Base-by-base conservation (phyloP, 2,113 vertebrate genomes). In the Embiotoca jacksoni region DNA sequence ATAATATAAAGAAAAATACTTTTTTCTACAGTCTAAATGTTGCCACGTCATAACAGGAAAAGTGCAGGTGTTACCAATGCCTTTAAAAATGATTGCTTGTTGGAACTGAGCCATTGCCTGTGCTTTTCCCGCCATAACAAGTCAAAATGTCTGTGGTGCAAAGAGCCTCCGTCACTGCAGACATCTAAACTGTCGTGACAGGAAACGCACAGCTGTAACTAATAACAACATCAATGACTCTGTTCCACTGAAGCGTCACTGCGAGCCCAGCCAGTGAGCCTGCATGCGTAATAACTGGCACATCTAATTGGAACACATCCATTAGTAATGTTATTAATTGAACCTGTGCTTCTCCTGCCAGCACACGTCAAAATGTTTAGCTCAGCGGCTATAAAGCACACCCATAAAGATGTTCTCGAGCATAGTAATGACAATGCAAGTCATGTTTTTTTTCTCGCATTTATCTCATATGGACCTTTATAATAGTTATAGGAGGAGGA, bases 121-220 rank as follows among this genome's bases (percentile, higher is more conserved):
- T 49, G 46, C 46, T 49, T 14, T 14, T 49, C 11, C 46, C 14
- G 46, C 7, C 5, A n/a, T n/a, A 14, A 52, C 4, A n/a, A 52
- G 49, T 52, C 49, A 52, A 52, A 16, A 6, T 52, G 6, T 52
- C 49, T 52, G 6, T 3, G 0, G n/a, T 52, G 23, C 5, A 52
- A 16, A 44, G 10, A 44, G 10, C 41, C 4, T 44, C 13, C 10
- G 23, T 23, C 23, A 23, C 23, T 23, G 10, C 46, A 66, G 53
- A 39, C 14, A 33, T 9, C 46, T 46, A 3, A 8, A 30, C 8
- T 55, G 35, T 60, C 68, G 47, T 14, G 44, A 41, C 67, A 56
- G 62, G 67, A 66, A 62, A 50, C 36, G 57, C 59, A 30, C 55
- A 66, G 14, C 23, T 59, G 15, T 59, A n/a, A 60, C 60, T n/a